Evolutionary conservation across 2,113 vertebrate genomes (phyloP).

Genomic region (Trichechus manatus): DNA sequence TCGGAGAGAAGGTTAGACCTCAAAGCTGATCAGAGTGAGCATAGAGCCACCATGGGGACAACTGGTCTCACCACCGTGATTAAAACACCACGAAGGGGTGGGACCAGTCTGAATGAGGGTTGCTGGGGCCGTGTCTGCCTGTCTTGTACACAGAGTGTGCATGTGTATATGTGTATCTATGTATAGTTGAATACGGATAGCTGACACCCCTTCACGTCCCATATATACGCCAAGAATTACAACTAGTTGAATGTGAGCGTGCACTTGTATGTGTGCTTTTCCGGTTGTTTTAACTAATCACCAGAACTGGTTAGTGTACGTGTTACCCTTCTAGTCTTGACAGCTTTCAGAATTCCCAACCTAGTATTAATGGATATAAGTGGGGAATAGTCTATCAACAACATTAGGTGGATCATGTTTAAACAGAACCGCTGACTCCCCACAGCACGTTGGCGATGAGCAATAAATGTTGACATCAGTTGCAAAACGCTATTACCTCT

Average conservation of each 20-base stretch:
- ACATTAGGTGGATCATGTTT: background rate
- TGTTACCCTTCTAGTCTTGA: background rate
- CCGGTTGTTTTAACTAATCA: background rate
- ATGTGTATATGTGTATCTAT: background rate
- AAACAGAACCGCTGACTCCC: background rate
- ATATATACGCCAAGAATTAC: background rate
- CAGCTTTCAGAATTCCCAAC: background rate
- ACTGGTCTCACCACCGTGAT: background rate
- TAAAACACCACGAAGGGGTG: background rate
- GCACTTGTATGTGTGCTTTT: background rate
- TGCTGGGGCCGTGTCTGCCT: background rate
- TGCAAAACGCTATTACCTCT: slow-evolving; percentile 2
- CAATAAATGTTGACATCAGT: background rate
- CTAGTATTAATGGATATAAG: background rate
- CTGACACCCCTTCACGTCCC: background rate
- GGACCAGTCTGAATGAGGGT: background rate
- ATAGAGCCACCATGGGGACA: slow-evolving; percentile 48
- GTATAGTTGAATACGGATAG: background rate
- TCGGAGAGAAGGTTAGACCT: slow-evolving; percentile 92
- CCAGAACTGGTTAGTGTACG: background rate
- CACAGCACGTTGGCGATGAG: background rate
- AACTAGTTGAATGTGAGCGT: background rate
- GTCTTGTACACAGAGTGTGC: background rate
- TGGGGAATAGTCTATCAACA: background rate
- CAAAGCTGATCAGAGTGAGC: slow-evolving; percentile 66